Evolutionary conservation across 2,888 invertebrate genomes (phyloP).

Genomic region (Branchinecta sandiegonensis): DNA sequence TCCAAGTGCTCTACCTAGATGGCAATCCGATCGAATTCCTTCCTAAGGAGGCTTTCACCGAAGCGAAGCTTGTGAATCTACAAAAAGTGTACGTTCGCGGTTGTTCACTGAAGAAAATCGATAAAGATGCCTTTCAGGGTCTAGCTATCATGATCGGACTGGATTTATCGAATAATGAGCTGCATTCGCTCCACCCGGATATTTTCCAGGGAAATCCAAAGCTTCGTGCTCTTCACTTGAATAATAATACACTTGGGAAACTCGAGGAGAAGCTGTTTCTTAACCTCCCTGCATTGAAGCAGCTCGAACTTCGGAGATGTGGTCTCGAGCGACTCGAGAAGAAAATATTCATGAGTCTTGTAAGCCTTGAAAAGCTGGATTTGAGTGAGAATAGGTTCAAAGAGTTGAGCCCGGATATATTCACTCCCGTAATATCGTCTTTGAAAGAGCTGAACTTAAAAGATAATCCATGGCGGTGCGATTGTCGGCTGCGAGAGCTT

Average conservation of each 20-base stretch:
- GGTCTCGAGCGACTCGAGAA: conserved; percentile 56
- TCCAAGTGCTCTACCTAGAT: conserved; percentile 71
- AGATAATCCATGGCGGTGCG: conserved; percentile 79
- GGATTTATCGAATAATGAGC: conserved; percentile 66
- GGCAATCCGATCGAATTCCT: conserved; percentile 61
- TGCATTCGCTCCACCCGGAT: conserved; percentile 54
- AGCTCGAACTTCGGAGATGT: conserved; percentile 64
- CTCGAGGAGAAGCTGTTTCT: conserved; percentile 66
- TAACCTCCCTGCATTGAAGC: conserved; percentile 58
- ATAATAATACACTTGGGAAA: conserved; percentile 61
- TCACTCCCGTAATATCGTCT: conserved; percentile 51
- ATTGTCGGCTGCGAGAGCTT: conserved; percentile 67
- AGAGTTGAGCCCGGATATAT: conserved; percentile 48
- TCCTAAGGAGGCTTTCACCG: conserved; percentile 54
- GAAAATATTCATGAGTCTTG: conserved; percentile 58
- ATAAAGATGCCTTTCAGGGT: conserved; percentile 70
- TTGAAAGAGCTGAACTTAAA: conserved; percentile 58
- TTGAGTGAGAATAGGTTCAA: conserved; percentile 65
- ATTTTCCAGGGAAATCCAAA: conserved; percentile 71
- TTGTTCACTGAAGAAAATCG: conserved; percentile 57
- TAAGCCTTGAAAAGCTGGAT: conserved; percentile 51
- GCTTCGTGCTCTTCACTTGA: conserved; percentile 57
- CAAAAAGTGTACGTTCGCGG: conserved; percentile 65
- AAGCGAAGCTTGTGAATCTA: conserved; percentile 61
- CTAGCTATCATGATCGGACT: conserved; percentile 71